Evolutionary conservation across 2,113 vertebrate genomes (phyloP), one percentile per base, ranked within the genome.

Genomic region (Cebidichthys violaceus): DNA sequence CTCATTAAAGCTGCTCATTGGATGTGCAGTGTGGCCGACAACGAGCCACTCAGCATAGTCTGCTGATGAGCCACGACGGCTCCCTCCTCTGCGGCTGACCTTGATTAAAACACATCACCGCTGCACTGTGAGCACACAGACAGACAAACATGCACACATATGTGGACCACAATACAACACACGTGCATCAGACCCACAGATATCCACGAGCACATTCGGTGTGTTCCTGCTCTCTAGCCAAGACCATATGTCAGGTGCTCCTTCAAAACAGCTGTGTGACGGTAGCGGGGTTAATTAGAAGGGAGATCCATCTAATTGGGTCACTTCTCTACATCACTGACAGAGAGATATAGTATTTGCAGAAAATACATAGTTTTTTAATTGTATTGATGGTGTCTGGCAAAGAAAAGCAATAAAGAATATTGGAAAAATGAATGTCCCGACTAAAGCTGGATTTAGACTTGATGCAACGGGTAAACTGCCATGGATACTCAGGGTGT

Each of bases 1-100:
- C 88, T 87, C 82, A 89, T 89, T 89, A 88, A 52, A 65, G 72
- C 70, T 9, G 72, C 20, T 75, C 86, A 79, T 33, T 85, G 70
- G 78, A 74, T 43, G 84, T 64, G 76, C 83, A 74, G 77, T 4
- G 70, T 75, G 79, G 78, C 61, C 62, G 79, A 52, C 60, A 73
- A 83, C 33, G 67, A 35, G 80, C 83, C 52, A 68, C 67, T 82
- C 86, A 77, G 87, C 76, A 84, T 62, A 86, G 62, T 79, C 65
- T 78, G 83, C 82, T 89, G 86, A 88, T 82, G 79, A 82, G 70
- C 75, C 82, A 31, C 66, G 83, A 89, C 6, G 9, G 20, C 62
- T 70, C 52, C 61, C 43, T 39, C 45, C 4, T 0, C 83, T 65
- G 84, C 87, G 79, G 88, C 85, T 90, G 86, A 90, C 90, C 66